Evolutionary conservation across 2,797 vertebrate species (phyloP).

Genomic region (Sarcophilus harrisii): DNA sequence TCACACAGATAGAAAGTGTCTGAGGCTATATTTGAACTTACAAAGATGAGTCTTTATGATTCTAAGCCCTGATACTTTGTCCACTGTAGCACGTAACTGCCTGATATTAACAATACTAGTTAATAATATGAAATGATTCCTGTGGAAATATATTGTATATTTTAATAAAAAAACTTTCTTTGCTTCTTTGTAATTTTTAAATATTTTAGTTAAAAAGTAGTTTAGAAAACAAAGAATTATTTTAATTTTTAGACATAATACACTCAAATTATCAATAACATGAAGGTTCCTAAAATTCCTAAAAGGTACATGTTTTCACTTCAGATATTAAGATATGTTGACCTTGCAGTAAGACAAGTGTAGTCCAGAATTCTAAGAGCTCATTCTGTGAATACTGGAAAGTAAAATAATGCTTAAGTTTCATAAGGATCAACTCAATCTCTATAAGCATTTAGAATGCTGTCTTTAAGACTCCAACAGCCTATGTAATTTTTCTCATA

Average conservation of each 20-base stretch:
- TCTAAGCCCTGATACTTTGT: neutral
- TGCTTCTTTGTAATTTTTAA: slow-evolving; percentile 15
- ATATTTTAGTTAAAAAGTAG: neutral
- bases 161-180: neutral
- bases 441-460: neutral
- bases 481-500: neutral
- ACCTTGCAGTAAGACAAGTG: neutral
- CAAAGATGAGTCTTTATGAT: neutral
- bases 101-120: neutral
- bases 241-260: slow-evolving; percentile 19
- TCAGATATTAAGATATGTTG: slow-evolving; percentile 25
- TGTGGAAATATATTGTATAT: neutral
- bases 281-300: slow-evolving; percentile 33
- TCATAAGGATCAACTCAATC: slow-evolving; percentile 4
- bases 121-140: neutral
- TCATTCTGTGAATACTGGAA: slow-evolving; percentile 34
- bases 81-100: neutral
- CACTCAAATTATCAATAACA: neutral
- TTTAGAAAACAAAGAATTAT: slow-evolving; percentile 1
- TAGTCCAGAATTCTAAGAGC: neutral
- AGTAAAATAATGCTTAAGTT: neutral
- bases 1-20: neutral
- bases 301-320: slow-evolving; percentile 15
- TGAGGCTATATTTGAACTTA: neutral
- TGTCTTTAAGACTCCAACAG: neutral